phyloP scores from a whole-genome alignment of 2,113 vertebrate genomes.

The Chloropsis hardwickii region DNA sequence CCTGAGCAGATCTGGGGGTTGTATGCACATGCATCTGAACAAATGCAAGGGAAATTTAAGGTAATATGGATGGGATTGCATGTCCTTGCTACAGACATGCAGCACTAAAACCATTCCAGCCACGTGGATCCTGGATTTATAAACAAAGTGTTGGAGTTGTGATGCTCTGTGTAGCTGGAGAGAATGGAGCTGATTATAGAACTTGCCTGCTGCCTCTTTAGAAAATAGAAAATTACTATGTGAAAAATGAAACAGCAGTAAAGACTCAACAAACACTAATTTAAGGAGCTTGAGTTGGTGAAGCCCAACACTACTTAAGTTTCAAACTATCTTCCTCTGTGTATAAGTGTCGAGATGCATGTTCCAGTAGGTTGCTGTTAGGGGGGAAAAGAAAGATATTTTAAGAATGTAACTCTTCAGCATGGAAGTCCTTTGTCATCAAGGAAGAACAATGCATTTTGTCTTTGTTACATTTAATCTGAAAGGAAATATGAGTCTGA shows the following conservation, averaged over 20 bases:
- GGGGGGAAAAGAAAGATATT: accelerated
- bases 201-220: background rate
- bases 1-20: background rate
- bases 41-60: background rate
- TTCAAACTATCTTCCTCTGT: background rate
- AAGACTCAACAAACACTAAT: background rate
- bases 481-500: background rate
- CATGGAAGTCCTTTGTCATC: background rate
- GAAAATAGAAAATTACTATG: background rate
- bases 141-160: background rate
- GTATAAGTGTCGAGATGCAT: background rate
- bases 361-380: background rate
- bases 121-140: background rate
- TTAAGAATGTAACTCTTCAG: background rate
- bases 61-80: background rate
- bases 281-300: background rate
- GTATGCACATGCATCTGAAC: background rate
- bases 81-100: background rate
- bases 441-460: background rate
- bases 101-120: background rate
- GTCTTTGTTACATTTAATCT: background rate
- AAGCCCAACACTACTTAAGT: background rate
- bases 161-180: background rate
- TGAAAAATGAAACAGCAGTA: background rate
- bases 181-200: background rate